These are phyloP conservation scores for Glaucomys volans DNA, from an alignment of 2,113 vertebrate genomes.

Conservation along the genomic window DNA sequence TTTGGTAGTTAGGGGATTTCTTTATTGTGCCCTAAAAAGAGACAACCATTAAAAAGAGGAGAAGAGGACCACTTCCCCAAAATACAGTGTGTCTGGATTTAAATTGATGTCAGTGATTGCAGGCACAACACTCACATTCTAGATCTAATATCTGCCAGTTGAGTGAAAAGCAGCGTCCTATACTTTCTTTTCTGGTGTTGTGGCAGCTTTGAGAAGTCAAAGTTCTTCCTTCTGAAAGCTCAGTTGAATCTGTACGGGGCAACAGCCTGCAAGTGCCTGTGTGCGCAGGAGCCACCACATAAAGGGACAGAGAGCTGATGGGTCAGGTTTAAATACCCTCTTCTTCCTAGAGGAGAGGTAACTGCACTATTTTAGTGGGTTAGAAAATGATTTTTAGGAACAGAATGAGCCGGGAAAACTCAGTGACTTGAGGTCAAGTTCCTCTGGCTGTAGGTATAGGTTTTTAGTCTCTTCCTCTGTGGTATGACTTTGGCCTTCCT, in stretches of 20 bases:
- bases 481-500: neutral
- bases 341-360: neutral
- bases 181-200: neutral
- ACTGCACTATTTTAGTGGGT: no score
- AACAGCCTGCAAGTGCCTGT: neutral
- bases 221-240: neutral
- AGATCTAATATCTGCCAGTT: neutral
- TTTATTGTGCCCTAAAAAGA: constrained; percentile 17
- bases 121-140: neutral
- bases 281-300: neutral
- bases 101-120: neutral
- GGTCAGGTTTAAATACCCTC: neutral
- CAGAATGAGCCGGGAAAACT: neutral
- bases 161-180: neutral
- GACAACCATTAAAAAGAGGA: neutral
- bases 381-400: neutral
- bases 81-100: neutral
- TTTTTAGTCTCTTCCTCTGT: neutral
- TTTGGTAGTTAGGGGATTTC: neutral
- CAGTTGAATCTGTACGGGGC: neutral
- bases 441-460: neutral
- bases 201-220: neutral
- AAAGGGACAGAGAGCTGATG: neutral
- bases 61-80: neutral
- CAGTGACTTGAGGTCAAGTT: neutral